phyloP scores from a whole-genome alignment of 2,888 invertebrate species.

The Spicauda simplicius region DNA sequence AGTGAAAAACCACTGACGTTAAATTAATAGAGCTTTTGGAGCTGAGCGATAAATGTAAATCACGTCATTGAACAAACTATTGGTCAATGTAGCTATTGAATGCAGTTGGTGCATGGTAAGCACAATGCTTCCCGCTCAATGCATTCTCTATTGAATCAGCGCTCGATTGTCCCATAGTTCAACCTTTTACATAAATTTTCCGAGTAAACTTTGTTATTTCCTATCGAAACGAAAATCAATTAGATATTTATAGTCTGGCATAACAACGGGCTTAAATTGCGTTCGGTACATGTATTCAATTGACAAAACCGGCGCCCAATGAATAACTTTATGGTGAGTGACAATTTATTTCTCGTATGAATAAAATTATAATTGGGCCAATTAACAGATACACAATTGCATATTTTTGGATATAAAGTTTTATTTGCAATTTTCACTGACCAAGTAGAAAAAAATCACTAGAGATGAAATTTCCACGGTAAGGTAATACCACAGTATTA shows the following conservation, averaged over 20 bases:
- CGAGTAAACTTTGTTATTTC: slow-evolving; percentile 28
- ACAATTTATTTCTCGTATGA: slow-evolving; percentile 4
- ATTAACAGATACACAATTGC: background rate
- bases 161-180: slow-evolving; percentile 61
- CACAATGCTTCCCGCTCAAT: slow-evolving; percentile 68
- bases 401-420: background rate
- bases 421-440: background rate
- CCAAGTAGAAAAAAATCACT: background rate
- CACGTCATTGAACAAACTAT: slow-evolving; percentile 69
- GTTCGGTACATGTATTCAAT: background rate
- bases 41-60: slow-evolving; percentile 71
- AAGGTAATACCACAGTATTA: background rate
- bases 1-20: slow-evolving; percentile 11
- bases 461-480: background rate
- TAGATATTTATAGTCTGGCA: slow-evolving; percentile 6
- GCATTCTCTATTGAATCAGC: slow-evolving; percentile 71
- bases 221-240: slow-evolving; percentile 18
- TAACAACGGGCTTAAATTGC: slow-evolving; percentile 4
- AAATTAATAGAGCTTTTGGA: slow-evolving; percentile 39
- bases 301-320: slow-evolving; percentile 1
- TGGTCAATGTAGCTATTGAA: slow-evolving; percentile 64
- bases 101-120: slow-evolving; percentile 69
- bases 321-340: background rate
- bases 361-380: background rate
- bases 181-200: slow-evolving; percentile 36